Evolutionary conservation across 2,888 invertebrate species (phyloP).

Genomic region (Eudemis profundana): DNA sequence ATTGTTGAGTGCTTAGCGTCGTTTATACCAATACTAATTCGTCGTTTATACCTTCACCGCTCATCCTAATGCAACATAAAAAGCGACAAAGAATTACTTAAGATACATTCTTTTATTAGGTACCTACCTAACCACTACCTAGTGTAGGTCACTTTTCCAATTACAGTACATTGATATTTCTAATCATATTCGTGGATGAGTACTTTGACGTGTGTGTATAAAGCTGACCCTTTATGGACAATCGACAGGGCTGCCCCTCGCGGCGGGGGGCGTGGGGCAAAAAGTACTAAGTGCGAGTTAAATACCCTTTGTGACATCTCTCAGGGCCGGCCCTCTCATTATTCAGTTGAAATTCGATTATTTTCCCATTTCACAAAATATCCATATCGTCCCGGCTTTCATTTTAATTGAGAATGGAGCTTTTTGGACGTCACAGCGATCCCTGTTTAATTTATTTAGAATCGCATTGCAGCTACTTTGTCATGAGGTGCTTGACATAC

Average conservation of each 20-base stretch:
- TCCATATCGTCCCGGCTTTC: constrained; percentile 83
- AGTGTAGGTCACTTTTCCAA: too few species aligned
- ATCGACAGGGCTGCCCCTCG: constrained; percentile 57
- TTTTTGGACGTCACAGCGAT: constrained; percentile 69
- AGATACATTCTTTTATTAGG: too few species aligned
- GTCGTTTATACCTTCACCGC: too few species aligned
- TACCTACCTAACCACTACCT: too few species aligned
- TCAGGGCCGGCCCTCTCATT: constrained; percentile 81
- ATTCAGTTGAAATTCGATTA: constrained; percentile 85
- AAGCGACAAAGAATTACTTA: too few species aligned
- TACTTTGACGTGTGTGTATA: constrained; percentile 1
- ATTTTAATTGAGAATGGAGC: constrained; percentile 81
- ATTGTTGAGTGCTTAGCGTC: too few species aligned
- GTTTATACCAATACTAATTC: too few species aligned
- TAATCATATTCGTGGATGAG: neutral
- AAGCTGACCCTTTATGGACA: constrained; percentile 47
- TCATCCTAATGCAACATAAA: too few species aligned
- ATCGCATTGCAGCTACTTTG: constrained; percentile 56
- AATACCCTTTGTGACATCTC: constrained; percentile 83
- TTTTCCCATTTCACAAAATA: constrained; percentile 84
- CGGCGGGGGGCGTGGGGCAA: constrained; percentile 70
- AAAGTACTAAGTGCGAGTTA: constrained; percentile 84
- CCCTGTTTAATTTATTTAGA: constrained; percentile 72
- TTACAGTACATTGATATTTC: neutral
- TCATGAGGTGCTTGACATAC: constrained; percentile 47